Evolutionary conservation across 2,113 vertebrate species (phyloP), one percentile per base, ranked within the genome.

Genomic region (Panurus biarmicus): DNA sequence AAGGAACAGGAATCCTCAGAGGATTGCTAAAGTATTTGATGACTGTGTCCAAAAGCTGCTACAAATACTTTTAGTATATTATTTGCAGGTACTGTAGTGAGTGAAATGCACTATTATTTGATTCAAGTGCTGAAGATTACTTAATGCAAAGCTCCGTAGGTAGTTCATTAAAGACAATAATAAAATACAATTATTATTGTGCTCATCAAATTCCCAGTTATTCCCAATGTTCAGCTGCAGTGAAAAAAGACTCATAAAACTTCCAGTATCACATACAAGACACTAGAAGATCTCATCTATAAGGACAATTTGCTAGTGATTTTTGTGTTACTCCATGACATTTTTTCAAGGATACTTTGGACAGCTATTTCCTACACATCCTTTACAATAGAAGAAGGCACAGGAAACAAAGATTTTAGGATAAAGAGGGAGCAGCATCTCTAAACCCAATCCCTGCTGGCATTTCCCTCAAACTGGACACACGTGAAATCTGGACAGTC

Each of bases 391-490:
- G 28, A 74, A 50, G 53, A 19, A 16, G 31, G 51, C 75, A 73
- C 14, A 83, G 44, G 73, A 95, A 97, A 85, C 24, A 78, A 71
- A 93, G 82, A 94, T 94, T 90, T 91, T 23, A 19, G 89, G 70
- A 91, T 91, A 77, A 94, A 89, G 71, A 72, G 12, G 70, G 64
- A 88, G 62, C 29, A 36, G 2, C 4, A 35, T 64, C 71, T 73
- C 35, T 50, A 84, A 88, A 65, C 6, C 58, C 7, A 88, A 64
- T 71, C 40, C 35, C 62, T 24, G 4, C 45, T 4, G 3, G 33
- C 65, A 50, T 53, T 58, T 38, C 65, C 75, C 65, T 64, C 72
- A 31, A 76, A 62, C 50, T 20, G 51, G 35, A 42, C 79, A 64
- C 85, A 88, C 10, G 22, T 83, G 87, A 91, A 94, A 89, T 48